phyloP scores from a whole-genome alignment of 2,797 vertebrate species.

The Oreochromis mossambicus region DNA sequence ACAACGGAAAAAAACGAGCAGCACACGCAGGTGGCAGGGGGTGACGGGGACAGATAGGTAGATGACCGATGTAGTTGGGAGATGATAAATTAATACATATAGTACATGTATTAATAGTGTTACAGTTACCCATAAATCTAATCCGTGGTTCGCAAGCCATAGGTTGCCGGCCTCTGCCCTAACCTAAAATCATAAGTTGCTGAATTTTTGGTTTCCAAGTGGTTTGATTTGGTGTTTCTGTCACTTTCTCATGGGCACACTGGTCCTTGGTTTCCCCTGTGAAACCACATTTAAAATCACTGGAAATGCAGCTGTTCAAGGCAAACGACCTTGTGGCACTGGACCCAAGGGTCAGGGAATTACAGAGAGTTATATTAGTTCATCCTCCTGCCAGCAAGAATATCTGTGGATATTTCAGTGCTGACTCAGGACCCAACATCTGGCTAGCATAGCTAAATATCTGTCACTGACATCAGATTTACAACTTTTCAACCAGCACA shows the following conservation, averaged over 20 bases:
- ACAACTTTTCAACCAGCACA: neutral
- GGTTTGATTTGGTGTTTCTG: neutral
- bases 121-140: neutral
- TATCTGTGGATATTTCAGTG: neutral
- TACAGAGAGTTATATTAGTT: neutral
- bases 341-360: rapidly evolving
- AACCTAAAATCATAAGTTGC: neutral
- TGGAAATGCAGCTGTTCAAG: neutral
- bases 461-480: neutral
- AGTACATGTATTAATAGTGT: rapidly evolving
- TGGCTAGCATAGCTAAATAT: neutral
- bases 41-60: neutral
- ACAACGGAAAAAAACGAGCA: neutral
- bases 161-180: rapidly evolving
- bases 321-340: neutral
- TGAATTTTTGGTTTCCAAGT: neutral
- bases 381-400: neutral
- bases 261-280: neutral
- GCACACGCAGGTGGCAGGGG: neutral
- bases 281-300: rapidly evolving
- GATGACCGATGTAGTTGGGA: neutral
- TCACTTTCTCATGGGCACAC: neutral
- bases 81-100: neutral
- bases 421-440: neutral
- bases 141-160: rapidly evolving